phyloP scores from a whole-genome alignment of 2,797 vertebrate species.

The Odontamblyopus rebecca region DNA sequence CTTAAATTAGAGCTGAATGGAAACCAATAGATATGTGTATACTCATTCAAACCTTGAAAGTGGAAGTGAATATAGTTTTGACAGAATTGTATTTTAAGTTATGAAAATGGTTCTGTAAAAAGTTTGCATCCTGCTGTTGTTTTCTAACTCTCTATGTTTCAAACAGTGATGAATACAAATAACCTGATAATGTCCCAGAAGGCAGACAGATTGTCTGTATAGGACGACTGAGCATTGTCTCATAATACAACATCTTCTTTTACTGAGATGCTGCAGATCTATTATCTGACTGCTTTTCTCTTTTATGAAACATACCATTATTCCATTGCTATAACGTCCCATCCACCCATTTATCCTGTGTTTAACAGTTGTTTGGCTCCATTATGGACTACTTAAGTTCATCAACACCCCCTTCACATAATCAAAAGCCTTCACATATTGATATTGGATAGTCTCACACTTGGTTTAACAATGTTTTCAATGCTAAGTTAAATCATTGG shows the following conservation, averaged over 20 bases:
- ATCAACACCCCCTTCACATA: slow-evolving; percentile 43
- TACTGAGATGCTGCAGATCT: slow-evolving; percentile 6
- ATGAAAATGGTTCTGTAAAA: slow-evolving; percentile 31
- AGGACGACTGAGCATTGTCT: slow-evolving; percentile 37
- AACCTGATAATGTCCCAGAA: slow-evolving; percentile 13
- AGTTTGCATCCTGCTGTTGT: slow-evolving; percentile 24
- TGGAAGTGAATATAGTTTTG: neutral
- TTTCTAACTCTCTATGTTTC: slow-evolving; percentile 30
- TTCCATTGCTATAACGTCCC: slow-evolving; percentile 17
- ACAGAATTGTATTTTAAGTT: slow-evolving; percentile 30
- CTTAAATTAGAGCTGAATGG: neutral
- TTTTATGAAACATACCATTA: neutral
- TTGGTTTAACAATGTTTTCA: slow-evolving; percentile 54
- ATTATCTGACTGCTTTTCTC: slow-evolving; percentile 13
- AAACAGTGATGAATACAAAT: slow-evolving; percentile 25
- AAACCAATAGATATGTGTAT: slow-evolving; percentile 2
- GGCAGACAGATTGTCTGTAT: slow-evolving; percentile 21
- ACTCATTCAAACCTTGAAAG: neutral
- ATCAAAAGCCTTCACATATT: slow-evolving; percentile 47
- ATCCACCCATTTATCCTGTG: slow-evolving; percentile 28
- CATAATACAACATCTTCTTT: slow-evolving; percentile 33
- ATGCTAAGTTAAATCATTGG: slow-evolving; percentile 46
- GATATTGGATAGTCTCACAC: slow-evolving; percentile 50
- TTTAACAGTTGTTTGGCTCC: slow-evolving; percentile 29
- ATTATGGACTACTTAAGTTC: slow-evolving; percentile 25